Evolutionary conservation across 2,888 invertebrate genomes (phyloP).

Genomic region (Thyatira batis): DNA sequence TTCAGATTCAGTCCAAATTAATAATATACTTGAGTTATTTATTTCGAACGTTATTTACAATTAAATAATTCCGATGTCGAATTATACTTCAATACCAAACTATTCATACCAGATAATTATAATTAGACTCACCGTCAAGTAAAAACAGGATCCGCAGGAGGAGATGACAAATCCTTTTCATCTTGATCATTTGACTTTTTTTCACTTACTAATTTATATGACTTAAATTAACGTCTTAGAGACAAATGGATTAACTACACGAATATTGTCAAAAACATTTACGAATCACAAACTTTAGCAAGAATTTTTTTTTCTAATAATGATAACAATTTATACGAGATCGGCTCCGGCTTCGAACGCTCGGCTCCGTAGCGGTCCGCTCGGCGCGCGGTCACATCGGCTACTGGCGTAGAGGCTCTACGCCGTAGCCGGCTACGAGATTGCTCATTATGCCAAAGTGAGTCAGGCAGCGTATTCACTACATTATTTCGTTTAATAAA

Average conservation of each 20-base stretch:
- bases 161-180: conserved; percentile 75
- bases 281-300: conserved; percentile 23
- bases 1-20: no score
- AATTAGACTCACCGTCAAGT: conserved; percentile 61
- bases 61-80: no score
- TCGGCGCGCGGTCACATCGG: conserved; percentile 28
- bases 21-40: no score
- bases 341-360: no score
- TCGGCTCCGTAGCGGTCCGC: conserved; percentile 36
- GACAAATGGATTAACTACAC: conserved; percentile 9
- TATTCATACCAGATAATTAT: conserved; percentile 6
- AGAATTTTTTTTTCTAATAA: not conserved
- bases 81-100: no score
- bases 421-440: conserved; percentile 42
- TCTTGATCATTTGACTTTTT: conserved; percentile 54
- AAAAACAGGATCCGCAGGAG: conserved; percentile 69
- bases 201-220: conserved; percentile 22
- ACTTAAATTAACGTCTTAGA: conserved; percentile 27
- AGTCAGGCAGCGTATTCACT: conserved; percentile 47
- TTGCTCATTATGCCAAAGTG: conserved; percentile 55
- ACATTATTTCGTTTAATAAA: conserved; percentile 48
- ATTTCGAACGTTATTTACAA: no score
- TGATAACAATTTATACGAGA: not conserved
- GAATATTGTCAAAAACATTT: conserved; percentile 13
- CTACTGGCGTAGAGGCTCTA: conserved; percentile 37